phyloP scores from a whole-genome alignment of 2,113 vertebrate genomes.

The Crypturellus undulatus region DNA sequence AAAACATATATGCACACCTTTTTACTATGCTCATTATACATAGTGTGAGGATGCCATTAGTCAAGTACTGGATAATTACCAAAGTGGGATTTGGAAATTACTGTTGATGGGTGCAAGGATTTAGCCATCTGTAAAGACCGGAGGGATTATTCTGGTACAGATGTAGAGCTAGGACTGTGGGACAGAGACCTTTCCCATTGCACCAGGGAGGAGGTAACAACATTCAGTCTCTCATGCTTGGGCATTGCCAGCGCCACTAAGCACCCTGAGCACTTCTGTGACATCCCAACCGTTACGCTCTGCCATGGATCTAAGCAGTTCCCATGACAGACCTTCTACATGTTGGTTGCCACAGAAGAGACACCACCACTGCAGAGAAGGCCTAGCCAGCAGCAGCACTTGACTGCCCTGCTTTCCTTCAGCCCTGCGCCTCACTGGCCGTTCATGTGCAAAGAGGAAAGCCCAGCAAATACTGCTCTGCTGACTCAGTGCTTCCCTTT shows the following conservation, averaged over 20 bases:
- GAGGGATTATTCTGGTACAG: not conserved
- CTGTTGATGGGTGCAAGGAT: not conserved
- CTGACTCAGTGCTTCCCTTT: not conserved
- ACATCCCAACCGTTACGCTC: not conserved
- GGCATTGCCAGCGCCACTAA: not conserved
- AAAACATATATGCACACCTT: not conserved
- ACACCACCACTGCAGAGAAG: not conserved
- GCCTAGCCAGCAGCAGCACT: not conserved
- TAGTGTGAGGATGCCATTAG: not conserved
- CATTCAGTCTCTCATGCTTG: not conserved
- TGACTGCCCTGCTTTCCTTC: not conserved
- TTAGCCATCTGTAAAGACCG: not conserved
- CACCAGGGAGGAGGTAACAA: not conserved
- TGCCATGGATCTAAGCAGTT: not conserved
- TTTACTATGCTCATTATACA: not conserved
- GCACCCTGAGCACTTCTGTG: not conserved
- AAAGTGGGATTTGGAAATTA: not conserved
- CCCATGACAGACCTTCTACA: not conserved
- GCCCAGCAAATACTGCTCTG: not conserved
- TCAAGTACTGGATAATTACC: not conserved
- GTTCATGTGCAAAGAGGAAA: not conserved
- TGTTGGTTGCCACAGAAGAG: not conserved
- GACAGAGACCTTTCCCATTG: rapidly evolving
- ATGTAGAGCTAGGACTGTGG: not conserved
- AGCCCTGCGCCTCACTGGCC: rapidly evolving